Conservation (phyloP, 2,797 vertebrate species). For the Tympanoctomys barrerae region DNA sequence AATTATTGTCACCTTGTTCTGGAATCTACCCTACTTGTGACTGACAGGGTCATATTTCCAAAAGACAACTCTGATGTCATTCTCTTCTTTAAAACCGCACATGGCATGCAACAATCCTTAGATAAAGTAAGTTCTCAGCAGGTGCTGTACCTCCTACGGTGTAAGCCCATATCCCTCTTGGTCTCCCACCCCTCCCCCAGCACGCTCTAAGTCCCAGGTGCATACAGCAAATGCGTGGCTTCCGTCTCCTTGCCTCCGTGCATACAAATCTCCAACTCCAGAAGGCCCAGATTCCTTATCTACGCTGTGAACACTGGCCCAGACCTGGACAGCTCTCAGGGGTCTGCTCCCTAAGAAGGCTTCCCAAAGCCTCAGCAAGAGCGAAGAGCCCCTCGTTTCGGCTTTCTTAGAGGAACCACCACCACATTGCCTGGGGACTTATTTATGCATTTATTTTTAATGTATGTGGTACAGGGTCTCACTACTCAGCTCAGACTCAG, state of each 20-base stretch:
- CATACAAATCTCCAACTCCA: neutral
- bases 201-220: neutral
- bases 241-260: neutral
- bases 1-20: slow-evolving; percentile 42
- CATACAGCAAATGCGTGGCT: neutral
- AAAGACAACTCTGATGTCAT: slow-evolving; percentile 49
- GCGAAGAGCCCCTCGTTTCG: neutral
- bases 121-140: neutral
- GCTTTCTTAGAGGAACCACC: neutral
- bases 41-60: neutral
- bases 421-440: neutral
- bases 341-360: neutral
- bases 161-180: neutral
- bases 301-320: neutral
- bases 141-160: neutral
- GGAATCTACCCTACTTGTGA: slow-evolving; percentile 4
- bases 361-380: neutral
- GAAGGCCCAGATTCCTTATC: neutral
- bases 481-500: too few species aligned
- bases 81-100: slow-evolving; percentile 29
- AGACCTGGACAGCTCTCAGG: neutral
- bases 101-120: neutral
- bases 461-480: too few species aligned
- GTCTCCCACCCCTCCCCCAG: neutral
- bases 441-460: too few species aligned